Percentiles rank a stretch among this genome's conserved stretches.
phyloP scores from a whole-genome alignment of 2,797 vertebrate species.

The Clarias fuscus region DNA sequence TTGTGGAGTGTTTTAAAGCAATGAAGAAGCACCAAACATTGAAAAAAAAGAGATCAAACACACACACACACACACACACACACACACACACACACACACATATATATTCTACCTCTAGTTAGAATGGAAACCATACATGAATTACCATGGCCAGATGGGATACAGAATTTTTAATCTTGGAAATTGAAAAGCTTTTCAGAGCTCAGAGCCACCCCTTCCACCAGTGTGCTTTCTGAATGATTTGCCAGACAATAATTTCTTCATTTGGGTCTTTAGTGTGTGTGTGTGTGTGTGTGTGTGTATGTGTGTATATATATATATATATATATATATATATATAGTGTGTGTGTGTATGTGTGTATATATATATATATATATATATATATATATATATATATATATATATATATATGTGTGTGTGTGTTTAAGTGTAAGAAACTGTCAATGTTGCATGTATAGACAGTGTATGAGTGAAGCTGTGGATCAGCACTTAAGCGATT shows the following conservation, averaged over 20 bases:
- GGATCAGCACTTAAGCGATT: constrained; percentile 58
- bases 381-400: constrained; percentile 63
- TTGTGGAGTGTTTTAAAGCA: constrained; percentile 42
- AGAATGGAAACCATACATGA: constrained; percentile 54
- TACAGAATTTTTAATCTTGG: constrained; percentile 12
- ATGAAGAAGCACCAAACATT: constrained; percentile 59
- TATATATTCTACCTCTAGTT: constrained; percentile 61
- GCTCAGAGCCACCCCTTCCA: constrained; percentile 48
- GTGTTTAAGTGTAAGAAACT: not conserved
- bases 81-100: constrained; percentile 42
- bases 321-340: constrained; percentile 61
- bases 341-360: constrained; percentile 62
- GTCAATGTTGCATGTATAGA: not conserved
- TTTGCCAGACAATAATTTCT: constrained; percentile 28
- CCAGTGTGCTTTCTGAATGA: constrained; percentile 49
- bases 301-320: constrained; percentile 64
- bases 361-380: constrained; percentile 47
- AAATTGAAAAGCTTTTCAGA: constrained; percentile 53
- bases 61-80: constrained; percentile 32
- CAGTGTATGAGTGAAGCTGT: constrained; percentile 53
- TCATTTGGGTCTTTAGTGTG: constrained; percentile 71
- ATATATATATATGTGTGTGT: not conserved
- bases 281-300: constrained; percentile 62
- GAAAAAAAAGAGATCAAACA: constrained; percentile 41
- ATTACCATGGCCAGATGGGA: constrained; percentile 33